Conservation (phyloP, 1,140 invertebrate species). For the Camponotus vicinus region DNA sequence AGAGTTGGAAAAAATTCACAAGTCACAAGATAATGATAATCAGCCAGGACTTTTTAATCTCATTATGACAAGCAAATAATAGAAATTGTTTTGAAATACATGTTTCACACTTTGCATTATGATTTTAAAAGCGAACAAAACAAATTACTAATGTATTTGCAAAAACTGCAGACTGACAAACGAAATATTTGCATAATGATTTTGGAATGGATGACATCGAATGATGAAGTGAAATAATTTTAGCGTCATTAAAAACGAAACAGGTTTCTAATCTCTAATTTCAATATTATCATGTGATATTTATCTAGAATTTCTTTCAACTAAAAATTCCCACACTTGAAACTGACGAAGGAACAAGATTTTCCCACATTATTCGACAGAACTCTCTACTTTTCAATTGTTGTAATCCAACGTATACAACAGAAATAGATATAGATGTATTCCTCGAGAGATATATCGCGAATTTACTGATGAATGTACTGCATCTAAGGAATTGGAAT, state of each 20-base stretch:
- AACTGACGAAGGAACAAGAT: slow-evolving; percentile 46
- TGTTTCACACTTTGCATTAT: slow-evolving; percentile 3
- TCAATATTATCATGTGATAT: not conserved
- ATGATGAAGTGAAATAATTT: not conserved
- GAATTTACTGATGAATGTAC: not conserved
- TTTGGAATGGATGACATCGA: not conserved
- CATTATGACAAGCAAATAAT: not conserved
- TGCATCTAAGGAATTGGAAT: not conserved
- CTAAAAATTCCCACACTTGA: slow-evolving; percentile 7
- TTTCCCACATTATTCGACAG: not conserved
- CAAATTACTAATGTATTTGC: not conserved
- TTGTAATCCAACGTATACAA: too few species aligned
- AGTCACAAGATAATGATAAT: slow-evolving; percentile 19
- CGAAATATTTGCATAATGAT: not conserved
- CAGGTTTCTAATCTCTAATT: not conserved
- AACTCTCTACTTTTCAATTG: not conserved
- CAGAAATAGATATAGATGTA: not conserved
- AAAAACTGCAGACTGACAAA: not conserved
- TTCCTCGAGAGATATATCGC: not conserved
- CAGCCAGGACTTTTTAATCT: slow-evolving; percentile 23
- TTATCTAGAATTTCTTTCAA: not conserved
- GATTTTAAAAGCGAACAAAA: not conserved
- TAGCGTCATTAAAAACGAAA: not conserved
- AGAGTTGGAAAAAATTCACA: slow-evolving; percentile 4
- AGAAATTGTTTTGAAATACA: not conserved